A percentile compares a stretch with the other conserved stretches of the same genome.
phyloP scores from a whole-genome alignment of 1,140 invertebrate species.

The Apolygus lucorum region DNA sequence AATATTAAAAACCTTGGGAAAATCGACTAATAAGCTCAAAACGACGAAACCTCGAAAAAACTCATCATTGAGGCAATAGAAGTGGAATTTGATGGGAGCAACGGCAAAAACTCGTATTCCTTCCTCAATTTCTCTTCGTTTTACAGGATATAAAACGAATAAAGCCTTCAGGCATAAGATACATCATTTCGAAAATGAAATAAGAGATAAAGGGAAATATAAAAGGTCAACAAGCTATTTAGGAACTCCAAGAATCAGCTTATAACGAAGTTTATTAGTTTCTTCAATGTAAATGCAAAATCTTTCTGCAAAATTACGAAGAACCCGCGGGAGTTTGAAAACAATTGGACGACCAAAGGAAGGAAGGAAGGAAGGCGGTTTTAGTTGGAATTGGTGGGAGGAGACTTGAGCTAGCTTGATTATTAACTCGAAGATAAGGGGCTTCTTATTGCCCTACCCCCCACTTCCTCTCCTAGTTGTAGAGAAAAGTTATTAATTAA shows the following conservation, averaged over 20 bases:
- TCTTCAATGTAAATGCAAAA: neutral
- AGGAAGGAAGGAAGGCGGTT: neutral
- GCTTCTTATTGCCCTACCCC: conserved; percentile 5
- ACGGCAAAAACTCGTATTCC: too few species aligned
- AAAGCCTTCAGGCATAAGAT: too few species aligned
- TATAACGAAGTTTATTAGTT: conserved; percentile 1
- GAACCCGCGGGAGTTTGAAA: neutral
- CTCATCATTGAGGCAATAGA: too few species aligned
- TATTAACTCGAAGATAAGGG: conserved; percentile 14
- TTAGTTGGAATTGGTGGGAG: neutral
- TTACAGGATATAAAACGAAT: too few species aligned
- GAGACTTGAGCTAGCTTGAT: conserved; percentile 15
- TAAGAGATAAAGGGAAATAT: too few species aligned
- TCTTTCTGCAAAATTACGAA: conserved; percentile 11
- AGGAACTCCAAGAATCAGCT: neutral
- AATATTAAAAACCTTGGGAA: too few species aligned
- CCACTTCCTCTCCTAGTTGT: conserved; percentile 2
- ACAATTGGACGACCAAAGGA: neutral
- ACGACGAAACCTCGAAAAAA: too few species aligned
- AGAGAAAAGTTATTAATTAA: conserved; percentile 17
- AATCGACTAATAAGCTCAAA: too few species aligned
- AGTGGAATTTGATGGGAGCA: too few species aligned
- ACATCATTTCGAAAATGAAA: too few species aligned
- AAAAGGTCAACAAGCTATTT: neutral
- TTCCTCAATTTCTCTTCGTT: too few species aligned